A percentile compares a stretch with the other conserved stretches of the same genome.
phyloP scores from a whole-genome alignment of 2,797 vertebrate species.

The Passerculus sandwichensis region DNA sequence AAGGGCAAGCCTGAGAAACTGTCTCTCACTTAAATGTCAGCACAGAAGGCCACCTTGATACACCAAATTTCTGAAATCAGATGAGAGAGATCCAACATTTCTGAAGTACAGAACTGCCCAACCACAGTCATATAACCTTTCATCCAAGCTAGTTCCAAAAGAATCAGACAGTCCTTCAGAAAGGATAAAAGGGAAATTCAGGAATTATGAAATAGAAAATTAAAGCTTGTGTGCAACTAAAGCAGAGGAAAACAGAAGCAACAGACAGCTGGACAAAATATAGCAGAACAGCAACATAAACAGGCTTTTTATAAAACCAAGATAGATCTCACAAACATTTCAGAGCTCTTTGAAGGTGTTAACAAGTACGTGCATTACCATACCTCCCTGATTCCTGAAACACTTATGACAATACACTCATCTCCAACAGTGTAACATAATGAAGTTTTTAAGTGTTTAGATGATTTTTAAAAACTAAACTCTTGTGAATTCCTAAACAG shows the following conservation, averaged over 20 bases:
- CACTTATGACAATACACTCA: background rate
- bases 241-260: background rate
- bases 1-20: background rate
- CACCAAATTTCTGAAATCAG: accelerated
- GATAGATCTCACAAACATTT: background rate
- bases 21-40: background rate
- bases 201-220: background rate
- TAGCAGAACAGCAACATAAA: background rate
- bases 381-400: background rate
- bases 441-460: background rate
- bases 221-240: background rate
- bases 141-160: background rate
- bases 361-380: background rate
- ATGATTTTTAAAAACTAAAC: background rate
- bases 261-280: background rate
- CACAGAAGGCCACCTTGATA: background rate
- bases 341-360: background rate
- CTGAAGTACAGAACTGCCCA: background rate
- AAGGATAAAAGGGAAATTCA: background rate
- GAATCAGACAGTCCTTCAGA: background rate
- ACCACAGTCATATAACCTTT: accelerated
- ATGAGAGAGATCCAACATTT: background rate
- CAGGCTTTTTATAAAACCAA: background rate
- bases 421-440: background rate
- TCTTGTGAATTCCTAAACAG: background rate